Conservation (phyloP, 2,113 vertebrate genomes). For the Apeltes quadracus region DNA sequence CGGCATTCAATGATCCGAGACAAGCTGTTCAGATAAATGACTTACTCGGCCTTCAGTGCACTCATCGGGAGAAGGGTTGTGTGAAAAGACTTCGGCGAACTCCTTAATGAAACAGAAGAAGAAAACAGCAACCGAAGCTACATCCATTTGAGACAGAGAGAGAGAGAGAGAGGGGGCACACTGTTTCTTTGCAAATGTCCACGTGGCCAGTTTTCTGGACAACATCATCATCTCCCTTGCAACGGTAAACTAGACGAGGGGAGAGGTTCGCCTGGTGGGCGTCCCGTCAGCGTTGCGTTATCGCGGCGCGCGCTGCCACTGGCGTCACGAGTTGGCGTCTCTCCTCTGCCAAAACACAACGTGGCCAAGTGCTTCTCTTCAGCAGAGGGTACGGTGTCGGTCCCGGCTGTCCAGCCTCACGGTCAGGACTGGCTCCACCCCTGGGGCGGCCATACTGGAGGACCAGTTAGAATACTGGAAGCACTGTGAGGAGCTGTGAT, state of each 20-base stretch:
- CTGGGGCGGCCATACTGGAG: constrained; percentile 81
- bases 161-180: constrained; percentile 37
- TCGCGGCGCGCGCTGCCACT: constrained; percentile 30
- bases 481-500: constrained; percentile 98
- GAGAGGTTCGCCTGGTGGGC: constrained; percentile 27
- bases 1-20: constrained; percentile 57
- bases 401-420: constrained; percentile 88
- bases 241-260: constrained; percentile 48
- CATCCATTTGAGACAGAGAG: constrained; percentile 39
- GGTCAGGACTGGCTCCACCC: constrained; percentile 93
- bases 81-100: constrained; percentile 65
- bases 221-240: constrained; percentile 34
- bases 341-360: constrained; percentile 38
- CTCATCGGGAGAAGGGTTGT: constrained; percentile 52
- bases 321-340: constrained; percentile 36
- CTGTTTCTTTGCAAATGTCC: constrained; percentile 40
- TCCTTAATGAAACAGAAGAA: constrained; percentile 52
- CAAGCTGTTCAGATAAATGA: constrained; percentile 63
- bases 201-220: constrained; percentile 43
- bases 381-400: constrained; percentile 78
- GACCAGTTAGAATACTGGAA: constrained; percentile 93
- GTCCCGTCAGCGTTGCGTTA: constrained; percentile 24
- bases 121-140: constrained; percentile 51
- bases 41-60: constrained; percentile 54
- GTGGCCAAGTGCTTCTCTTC: constrained; percentile 46